These are phyloP conservation scores for Microchrysa polita DNA, from an alignment of 2,888 invertebrate species.

Conservation along the genomic window DNA sequence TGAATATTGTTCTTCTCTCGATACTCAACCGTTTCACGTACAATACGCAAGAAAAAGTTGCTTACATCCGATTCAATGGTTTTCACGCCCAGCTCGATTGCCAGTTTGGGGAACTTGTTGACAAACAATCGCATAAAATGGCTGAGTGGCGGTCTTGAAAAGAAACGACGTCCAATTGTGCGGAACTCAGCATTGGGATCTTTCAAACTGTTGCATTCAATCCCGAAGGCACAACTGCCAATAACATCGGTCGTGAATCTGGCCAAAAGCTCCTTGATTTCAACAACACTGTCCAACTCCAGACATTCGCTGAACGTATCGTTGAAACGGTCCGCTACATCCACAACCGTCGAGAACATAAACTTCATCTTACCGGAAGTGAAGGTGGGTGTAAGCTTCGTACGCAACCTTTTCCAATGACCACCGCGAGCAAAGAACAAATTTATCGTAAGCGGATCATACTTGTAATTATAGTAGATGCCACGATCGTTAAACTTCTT, in stretches of 20 bases:
- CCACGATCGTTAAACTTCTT: conserved; percentile 60
- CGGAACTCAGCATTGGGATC: conserved; percentile 63
- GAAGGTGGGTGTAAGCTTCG: conserved; percentile 65
- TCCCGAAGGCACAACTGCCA: conserved; percentile 65
- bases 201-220: conserved; percentile 64
- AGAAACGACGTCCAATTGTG: conserved; percentile 53
- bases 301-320: conserved; percentile 50
- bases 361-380: conserved; percentile 61
- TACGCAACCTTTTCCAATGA: conserved; percentile 65
- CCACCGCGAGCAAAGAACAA: conserved; percentile 61
- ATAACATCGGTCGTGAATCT: conserved; percentile 67
- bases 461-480: conserved; percentile 58
- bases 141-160: conserved; percentile 50
- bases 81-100: conserved; percentile 6
- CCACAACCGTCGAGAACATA: conserved; percentile 58
- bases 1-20: conserved; percentile 38
- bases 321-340: conserved; percentile 50
- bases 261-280: conserved; percentile 63
- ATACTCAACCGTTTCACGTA: conserved; percentile 44
- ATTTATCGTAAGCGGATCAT: conserved; percentile 62
- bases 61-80: conserved; percentile 14
- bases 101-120: conserved; percentile 46
- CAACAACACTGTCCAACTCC: conserved; percentile 55
- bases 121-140: conserved; percentile 13
- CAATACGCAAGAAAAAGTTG: conserved; percentile 45